These are phyloP conservation scores for Psettodes erumei DNA, from an alignment of 2,113 vertebrate genomes.

Conservation along the genomic window DNA sequence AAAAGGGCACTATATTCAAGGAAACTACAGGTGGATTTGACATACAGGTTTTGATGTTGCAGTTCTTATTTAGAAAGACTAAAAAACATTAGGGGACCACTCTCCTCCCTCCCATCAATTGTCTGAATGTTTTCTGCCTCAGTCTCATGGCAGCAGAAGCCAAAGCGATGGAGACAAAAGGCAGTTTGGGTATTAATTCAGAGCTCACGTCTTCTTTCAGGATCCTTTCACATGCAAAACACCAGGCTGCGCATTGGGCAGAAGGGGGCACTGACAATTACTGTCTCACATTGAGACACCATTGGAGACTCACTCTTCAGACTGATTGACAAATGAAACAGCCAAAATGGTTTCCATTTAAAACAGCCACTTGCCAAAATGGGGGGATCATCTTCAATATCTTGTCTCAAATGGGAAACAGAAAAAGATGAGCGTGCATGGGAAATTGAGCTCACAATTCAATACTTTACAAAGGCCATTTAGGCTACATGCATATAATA, in stretches of 20 bases:
- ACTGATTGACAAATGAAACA: conserved; percentile 84
- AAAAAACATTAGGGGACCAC: background rate
- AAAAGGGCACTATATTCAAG: background rate
- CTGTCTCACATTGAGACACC: conserved; percentile 64
- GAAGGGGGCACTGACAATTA: conserved; percentile 78
- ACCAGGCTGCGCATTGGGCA: conserved; percentile 53
- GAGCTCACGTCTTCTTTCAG: conserved; percentile 67
- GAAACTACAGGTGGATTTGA: conserved; percentile 19
- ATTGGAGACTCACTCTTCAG: conserved; percentile 68
- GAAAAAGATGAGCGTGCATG: conserved; percentile 67
- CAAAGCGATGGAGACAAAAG: conserved; percentile 77
- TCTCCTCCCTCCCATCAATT: conserved; percentile 61
- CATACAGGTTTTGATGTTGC: background rate
- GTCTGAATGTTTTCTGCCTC: conserved; percentile 57
- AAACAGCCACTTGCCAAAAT: conserved; percentile 70
- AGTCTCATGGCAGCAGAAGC: conserved; percentile 66
- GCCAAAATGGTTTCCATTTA: conserved; percentile 77
- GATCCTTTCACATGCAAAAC: conserved; percentile 84
- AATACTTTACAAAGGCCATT: conserved; percentile 71
- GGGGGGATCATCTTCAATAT: conserved; percentile 78
- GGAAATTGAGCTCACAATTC: conserved; percentile 74
- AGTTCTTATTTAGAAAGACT: conserved; percentile 34
- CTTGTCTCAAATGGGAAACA: conserved; percentile 75
- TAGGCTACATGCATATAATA: conserved; percentile 64
- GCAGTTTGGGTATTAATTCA: conserved; percentile 74